These are phyloP conservation scores for Hecatera dysodea DNA, from an alignment of 2,888 invertebrate species.

Conservation along the genomic window DNA sequence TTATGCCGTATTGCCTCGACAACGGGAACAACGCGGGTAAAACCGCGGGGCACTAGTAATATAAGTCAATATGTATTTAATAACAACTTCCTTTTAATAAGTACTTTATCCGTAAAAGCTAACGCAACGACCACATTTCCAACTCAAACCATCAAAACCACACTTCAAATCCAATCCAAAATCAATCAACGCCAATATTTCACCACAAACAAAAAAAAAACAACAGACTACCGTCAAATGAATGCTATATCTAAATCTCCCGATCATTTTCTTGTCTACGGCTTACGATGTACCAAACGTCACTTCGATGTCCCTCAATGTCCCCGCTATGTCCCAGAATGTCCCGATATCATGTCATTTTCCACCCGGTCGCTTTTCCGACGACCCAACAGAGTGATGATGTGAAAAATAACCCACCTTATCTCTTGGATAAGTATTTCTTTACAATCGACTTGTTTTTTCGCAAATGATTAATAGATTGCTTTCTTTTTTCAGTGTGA, in stretches of 20 bases:
- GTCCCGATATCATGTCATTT: slow-evolving; percentile 64
- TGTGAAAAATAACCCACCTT: slow-evolving; percentile 64
- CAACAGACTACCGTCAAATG: slow-evolving; percentile 31
- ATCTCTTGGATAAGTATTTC: slow-evolving; percentile 63
- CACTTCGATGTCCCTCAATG: slow-evolving; percentile 37
- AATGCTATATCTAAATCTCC: slow-evolving; percentile 46
- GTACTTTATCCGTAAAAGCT: not conserved
- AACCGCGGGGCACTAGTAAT: no score
- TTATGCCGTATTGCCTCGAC: no score
- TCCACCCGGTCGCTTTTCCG: slow-evolving; percentile 53
- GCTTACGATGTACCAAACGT: slow-evolving; percentile 42
- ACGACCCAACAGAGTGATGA: slow-evolving; percentile 50
- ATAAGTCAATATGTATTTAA: no score
- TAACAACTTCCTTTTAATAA: no score
- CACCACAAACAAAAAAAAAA: slow-evolving; percentile 14
- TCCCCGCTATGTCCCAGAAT: slow-evolving; percentile 31
- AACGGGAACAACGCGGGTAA: no score
- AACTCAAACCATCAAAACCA: not conserved
- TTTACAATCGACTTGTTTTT: slow-evolving; percentile 65
- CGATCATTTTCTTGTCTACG: slow-evolving; percentile 59
- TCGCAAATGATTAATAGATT: slow-evolving; percentile 62
- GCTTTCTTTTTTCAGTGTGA: slow-evolving; percentile 8
- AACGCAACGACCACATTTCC: not conserved
- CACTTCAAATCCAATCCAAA: slow-evolving; percentile 10
- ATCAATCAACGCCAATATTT: slow-evolving; percentile 35